Evolutionary conservation across 1,140 invertebrate genomes (phyloP), one percentile per base, ranked within the genome.

Genomic region (Drosophila orena): DNA sequence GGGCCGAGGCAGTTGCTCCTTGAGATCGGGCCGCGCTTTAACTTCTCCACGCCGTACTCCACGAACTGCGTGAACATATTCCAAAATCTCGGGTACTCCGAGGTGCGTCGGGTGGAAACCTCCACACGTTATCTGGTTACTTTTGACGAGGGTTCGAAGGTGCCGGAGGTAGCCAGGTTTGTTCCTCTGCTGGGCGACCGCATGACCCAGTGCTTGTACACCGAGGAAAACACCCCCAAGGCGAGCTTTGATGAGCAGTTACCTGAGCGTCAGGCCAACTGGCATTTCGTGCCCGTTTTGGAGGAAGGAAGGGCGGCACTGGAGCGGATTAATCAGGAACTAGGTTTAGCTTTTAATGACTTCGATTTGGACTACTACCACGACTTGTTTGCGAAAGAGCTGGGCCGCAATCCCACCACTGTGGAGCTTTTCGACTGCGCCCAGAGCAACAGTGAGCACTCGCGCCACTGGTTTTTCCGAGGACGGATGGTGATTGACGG

Each of bases 381-480:
- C 42, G 93, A 97, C 73, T 89, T 98, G 12, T 98, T 98, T 93
- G 93, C 94, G 59, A 93, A 95, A 52, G 96, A 97, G 77, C 93
- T 98, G 1, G 96, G 97, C 72, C 94, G 98, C 46, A 98, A 99
- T 94, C 98, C 98, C 14, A 99, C 98, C 0, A 99, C 97, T 92
- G 98, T 99, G 0, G 98, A 99, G 93, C 97, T 98, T 79, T 99
- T 99, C 94, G 98, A 99, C 94, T 94, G 99, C 52, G 98, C 98
- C n/a, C 98, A 99, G 93, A 98, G 98, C 15, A 99, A 99, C 92
- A 98, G 97, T 93, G 97, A 98, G 91, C 97, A 98, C 91, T 98
- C 97, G 59, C 93, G 97, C 7, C 97, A 98, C 93, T 98, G 97
- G 97, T 98, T 98, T 92, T 98, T 98, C 84, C 97, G 96, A 94